phyloP scores from a whole-genome alignment of 2,888 invertebrate genomes.

The Perdita meconis region DNA sequence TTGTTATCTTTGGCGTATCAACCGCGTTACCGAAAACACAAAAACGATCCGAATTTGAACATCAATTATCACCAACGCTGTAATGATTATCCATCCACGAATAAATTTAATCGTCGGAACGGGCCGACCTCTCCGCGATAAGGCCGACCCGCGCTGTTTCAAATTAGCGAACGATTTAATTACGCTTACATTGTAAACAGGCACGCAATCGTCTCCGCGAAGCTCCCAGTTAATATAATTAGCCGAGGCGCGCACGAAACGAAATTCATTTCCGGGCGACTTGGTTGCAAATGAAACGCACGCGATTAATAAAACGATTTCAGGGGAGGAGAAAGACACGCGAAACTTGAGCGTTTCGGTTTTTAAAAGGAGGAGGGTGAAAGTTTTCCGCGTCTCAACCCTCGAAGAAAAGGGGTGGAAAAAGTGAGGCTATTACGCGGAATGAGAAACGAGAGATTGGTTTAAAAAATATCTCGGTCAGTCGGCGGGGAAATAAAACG shows the following conservation, averaged over 20 bases:
- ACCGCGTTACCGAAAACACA: background rate
- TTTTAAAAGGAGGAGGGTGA: too few species aligned
- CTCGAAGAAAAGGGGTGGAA: too few species aligned
- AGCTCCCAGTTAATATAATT: constrained; percentile 30
- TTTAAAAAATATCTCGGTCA: too few species aligned
- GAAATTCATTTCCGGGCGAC: constrained; percentile 26
- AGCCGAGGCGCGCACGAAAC: background rate
- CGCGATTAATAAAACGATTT: background rate
- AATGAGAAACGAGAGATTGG: background rate
- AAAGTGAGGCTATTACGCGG: background rate
- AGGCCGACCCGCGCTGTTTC: constrained; percentile 9
- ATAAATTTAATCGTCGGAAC: constrained; percentile 22
- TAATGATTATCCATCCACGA: constrained; percentile 18
- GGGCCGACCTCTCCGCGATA: background rate
- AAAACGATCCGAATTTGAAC: background rate
- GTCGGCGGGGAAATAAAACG: background rate
- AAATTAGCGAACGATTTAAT: constrained; percentile 34
- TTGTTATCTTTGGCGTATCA: background rate
- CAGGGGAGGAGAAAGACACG: too few species aligned
- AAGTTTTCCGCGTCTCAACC: too few species aligned
- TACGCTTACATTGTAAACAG: constrained; percentile 26
- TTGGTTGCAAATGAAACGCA: background rate
- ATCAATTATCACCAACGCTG: background rate
- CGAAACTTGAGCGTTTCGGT: too few species aligned
- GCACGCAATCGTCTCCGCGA: background rate